These are phyloP conservation scores for Dallia pectoralis DNA, from an alignment of 2,797 vertebrate genomes.

Conservation along the genomic window DNA sequence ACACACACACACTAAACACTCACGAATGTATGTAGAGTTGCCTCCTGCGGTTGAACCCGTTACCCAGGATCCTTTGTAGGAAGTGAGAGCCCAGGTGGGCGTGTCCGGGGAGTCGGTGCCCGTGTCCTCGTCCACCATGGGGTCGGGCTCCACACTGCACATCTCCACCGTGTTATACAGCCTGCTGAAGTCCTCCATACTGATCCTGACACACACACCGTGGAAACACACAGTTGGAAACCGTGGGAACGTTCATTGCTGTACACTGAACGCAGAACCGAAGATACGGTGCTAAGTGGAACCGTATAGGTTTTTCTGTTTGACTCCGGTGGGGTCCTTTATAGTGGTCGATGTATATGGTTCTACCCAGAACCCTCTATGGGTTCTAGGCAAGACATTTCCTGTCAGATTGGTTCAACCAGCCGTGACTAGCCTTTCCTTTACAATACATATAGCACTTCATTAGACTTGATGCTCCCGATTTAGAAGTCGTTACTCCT, in stretches of 20 bases:
- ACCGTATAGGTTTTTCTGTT: too few species aligned
- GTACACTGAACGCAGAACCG: too few species aligned
- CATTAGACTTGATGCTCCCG: too few species aligned
- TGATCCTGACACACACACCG: constrained; percentile 66
- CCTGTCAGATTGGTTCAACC: too few species aligned
- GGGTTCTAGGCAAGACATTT: too few species aligned
- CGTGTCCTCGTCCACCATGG: constrained; percentile 43
- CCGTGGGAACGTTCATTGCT: not conserved
- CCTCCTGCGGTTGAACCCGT: constrained; percentile 75
- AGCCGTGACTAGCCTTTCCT: too few species aligned
- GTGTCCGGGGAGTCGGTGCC: not conserved
- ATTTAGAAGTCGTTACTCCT: too few species aligned
- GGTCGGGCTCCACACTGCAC: constrained; percentile 73
- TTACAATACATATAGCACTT: too few species aligned
- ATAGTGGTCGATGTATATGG: too few species aligned
- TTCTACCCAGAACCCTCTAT: too few species aligned
- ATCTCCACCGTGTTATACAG: constrained; percentile 74
- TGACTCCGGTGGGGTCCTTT: too few species aligned
- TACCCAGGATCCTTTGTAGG: constrained; percentile 72
- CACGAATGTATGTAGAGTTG: constrained; percentile 66
- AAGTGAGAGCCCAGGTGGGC: constrained; percentile 66
- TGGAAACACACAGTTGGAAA: constrained; percentile 1
- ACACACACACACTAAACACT: constrained; percentile 27
- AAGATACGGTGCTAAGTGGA: too few species aligned
- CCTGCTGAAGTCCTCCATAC: constrained; percentile 68